Evolutionary conservation across 2,797 vertebrate species (phyloP).

Genomic region (Galaxias olidus): DNA sequence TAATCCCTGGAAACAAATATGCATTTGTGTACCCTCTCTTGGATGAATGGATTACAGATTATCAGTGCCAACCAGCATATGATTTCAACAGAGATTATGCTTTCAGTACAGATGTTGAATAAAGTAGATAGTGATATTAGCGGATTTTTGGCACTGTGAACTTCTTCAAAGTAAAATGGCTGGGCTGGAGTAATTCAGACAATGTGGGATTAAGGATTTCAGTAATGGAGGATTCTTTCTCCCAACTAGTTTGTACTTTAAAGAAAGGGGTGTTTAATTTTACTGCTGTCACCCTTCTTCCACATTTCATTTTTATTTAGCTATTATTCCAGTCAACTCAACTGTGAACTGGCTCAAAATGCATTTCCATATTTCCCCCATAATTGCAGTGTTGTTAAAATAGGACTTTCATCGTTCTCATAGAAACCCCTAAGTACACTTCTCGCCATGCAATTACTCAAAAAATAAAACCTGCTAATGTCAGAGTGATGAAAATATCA

Average conservation of each 20-base stretch:
- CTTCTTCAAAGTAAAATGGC: constrained; percentile 63
- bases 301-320: constrained; percentile 64
- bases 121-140: constrained; percentile 66
- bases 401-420: constrained; percentile 74
- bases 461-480: constrained; percentile 73
- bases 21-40: constrained; percentile 75
- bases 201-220: constrained; percentile 53
- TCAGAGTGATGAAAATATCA: constrained; percentile 73
- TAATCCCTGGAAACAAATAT: constrained; percentile 81
- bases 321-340: constrained; percentile 72
- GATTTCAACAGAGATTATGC: constrained; percentile 76
- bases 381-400: constrained; percentile 76
- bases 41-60: constrained; percentile 79
- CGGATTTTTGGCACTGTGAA: constrained; percentile 59
- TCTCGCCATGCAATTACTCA: constrained; percentile 75
- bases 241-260: constrained; percentile 54
- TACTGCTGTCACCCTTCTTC: constrained; percentile 61
- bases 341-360: constrained; percentile 72
- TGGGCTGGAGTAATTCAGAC: constrained; percentile 53
- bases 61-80: constrained; percentile 75
- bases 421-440: constrained; percentile 73
- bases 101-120: constrained; percentile 65
- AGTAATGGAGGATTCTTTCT: constrained; percentile 48
- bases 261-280: constrained; percentile 65
- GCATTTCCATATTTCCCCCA: constrained; percentile 72